Evolutionary conservation across 2,888 invertebrate species (phyloP).

Genomic region (Drosophila testacea): DNA sequence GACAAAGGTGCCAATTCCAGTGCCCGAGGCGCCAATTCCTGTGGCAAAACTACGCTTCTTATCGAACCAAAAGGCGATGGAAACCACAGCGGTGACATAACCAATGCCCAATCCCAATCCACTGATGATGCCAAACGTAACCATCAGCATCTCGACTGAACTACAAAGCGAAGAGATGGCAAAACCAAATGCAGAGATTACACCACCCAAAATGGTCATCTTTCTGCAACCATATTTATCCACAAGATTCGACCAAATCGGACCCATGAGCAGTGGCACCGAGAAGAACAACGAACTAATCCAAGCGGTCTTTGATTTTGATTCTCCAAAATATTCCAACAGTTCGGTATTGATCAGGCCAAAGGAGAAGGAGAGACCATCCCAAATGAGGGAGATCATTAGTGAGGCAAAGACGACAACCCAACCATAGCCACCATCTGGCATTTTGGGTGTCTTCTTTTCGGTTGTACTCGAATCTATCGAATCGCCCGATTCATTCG

Average conservation of each 20-base stretch:
- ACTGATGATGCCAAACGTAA: conserved; percentile 94
- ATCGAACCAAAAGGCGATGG: conserved; percentile 97
- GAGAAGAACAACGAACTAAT: conserved; percentile 96
- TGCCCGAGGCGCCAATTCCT: conserved; percentile 94
- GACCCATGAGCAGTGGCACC: conserved; percentile 93
- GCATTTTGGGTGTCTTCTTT: conserved; percentile 84
- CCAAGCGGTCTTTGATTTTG: conserved; percentile 94
- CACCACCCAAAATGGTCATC: conserved; percentile 91
- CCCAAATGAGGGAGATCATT: conserved; percentile 94
- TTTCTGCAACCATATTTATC: conserved; percentile 94
- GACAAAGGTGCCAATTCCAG: conserved; percentile 94
- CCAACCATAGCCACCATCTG: conserved; percentile 85
- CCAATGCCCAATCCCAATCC: conserved; percentile 93
- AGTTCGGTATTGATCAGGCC: conserved; percentile 95
- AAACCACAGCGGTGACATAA: conserved; percentile 95
- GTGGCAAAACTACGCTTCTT: conserved; percentile 94
- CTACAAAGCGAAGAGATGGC: conserved; percentile 90
- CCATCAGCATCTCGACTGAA: conserved; percentile 91
- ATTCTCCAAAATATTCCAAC: conserved; percentile 91
- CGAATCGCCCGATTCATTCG: conserved; percentile 84
- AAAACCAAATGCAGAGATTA: conserved; percentile 91
- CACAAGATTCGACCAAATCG: conserved; percentile 89
- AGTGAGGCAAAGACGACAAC: conserved; percentile 93
- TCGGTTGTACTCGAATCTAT: conserved; percentile 82
- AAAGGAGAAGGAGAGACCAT: conserved; percentile 97